phyloP scores from a whole-genome alignment of 2,888 invertebrate species.

The Coleophora deauratella region DNA sequence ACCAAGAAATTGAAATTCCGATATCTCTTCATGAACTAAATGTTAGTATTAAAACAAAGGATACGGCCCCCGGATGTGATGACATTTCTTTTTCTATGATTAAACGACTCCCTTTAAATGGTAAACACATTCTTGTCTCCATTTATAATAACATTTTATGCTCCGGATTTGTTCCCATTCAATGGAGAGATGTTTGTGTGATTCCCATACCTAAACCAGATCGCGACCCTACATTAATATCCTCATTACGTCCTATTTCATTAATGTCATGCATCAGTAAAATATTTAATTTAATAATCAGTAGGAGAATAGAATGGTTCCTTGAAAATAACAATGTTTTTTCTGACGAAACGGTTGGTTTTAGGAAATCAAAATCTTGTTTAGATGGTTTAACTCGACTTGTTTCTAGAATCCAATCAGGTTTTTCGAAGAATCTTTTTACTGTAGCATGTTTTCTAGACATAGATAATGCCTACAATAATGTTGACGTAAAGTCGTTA shows the following conservation, averaged over 20 bases:
- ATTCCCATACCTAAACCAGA: too few species aligned
- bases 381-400: slow-evolving; percentile 10
- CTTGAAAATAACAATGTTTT: slow-evolving; percentile 9
- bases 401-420: slow-evolving; percentile 8
- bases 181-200: too few species aligned
- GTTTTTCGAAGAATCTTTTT: slow-evolving; percentile 1
- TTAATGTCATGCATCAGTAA: too few species aligned
- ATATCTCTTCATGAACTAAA: slow-evolving; percentile 5
- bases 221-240: too few species aligned
- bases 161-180: too few species aligned
- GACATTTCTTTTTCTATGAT: slow-evolving; percentile 9
- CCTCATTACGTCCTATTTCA: too few species aligned
- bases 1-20: background rate
- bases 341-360: slow-evolving; percentile 6
- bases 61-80: too few species aligned
- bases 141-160: too few species aligned
- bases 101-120: slow-evolving; percentile 3
- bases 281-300: too few species aligned
- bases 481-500: background rate
- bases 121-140: too few species aligned
- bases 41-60: slow-evolving; percentile 1
- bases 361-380: slow-evolving; percentile 10
- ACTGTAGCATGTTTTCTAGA: slow-evolving; percentile 3
- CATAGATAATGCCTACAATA: slow-evolving; percentile 5
- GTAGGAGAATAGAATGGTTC: slow-evolving; percentile 13